phyloP scores from a whole-genome alignment of 2,888 invertebrate genomes.

The Dryadula phaetusa region DNA sequence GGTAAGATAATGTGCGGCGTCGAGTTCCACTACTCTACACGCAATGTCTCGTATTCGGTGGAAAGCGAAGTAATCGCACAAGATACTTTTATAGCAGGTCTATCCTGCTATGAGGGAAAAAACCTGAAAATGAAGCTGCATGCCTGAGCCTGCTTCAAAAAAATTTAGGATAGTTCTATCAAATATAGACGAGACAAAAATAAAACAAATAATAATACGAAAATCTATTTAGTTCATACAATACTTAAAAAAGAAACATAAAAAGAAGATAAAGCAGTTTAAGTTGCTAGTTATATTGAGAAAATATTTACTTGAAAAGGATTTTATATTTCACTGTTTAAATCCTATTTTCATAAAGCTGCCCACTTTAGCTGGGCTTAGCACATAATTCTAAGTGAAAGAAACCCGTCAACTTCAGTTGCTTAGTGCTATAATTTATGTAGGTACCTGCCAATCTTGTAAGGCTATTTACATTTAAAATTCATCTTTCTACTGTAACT shows the following conservation, averaged over 20 bases:
- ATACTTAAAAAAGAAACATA: neutral
- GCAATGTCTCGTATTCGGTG: no score
- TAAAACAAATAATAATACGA: neutral
- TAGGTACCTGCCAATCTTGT: constrained; percentile 8
- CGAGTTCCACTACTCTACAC: no score
- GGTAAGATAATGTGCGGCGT: no score
- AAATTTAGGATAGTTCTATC: no score
- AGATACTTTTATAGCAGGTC: no score
- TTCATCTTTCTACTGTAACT: neutral
- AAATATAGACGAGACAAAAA: neutral
- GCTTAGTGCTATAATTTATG: neutral
- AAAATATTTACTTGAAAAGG: constrained; percentile 23
- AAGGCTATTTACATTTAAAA: constrained; percentile 9
- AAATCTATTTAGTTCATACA: neutral
- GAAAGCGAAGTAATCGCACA: no score
- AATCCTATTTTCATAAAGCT: constrained; percentile 15
- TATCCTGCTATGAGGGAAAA: no score
- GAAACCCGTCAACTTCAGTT: constrained; percentile 28
- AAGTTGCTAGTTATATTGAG: constrained; percentile 4
- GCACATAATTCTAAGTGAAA: constrained; percentile 33
- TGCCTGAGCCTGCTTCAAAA: no score
- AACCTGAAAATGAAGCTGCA: no score
- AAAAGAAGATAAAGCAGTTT: constrained; percentile 10
- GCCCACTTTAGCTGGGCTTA: constrained; percentile 22
- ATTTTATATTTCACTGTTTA: neutral